phyloP scores from a whole-genome alignment of 2,797 vertebrate genomes.

The Lepus townsendii region DNA sequence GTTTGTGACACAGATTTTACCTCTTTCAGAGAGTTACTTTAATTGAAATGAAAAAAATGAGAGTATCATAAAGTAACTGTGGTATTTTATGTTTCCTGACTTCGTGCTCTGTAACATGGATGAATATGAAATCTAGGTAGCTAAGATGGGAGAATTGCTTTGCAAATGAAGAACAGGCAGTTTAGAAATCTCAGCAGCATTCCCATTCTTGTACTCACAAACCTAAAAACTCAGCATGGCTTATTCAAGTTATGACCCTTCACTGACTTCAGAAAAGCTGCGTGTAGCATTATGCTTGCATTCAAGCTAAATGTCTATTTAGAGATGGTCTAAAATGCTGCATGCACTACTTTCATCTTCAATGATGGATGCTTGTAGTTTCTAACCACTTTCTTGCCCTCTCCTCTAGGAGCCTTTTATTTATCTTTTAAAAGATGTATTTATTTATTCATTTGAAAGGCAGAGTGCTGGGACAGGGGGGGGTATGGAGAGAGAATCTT shows the following conservation, averaged over 20 bases:
- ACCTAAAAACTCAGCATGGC: neutral
- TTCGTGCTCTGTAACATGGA: neutral
- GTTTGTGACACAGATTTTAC: constrained; percentile 38
- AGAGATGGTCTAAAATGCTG: constrained; percentile 13
- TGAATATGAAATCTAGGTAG: neutral
- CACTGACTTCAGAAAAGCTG: neutral
- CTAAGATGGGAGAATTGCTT: neutral
- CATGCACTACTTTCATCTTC: neutral
- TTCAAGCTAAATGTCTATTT: constrained; percentile 14
- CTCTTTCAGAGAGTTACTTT: constrained; percentile 47
- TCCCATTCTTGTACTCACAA: neutral
- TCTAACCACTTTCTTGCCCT: neutral
- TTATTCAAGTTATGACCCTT: neutral
- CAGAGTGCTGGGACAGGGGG: too few species aligned
- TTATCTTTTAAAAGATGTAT: too few species aligned
- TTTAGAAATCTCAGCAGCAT: neutral
- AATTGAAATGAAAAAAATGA: neutral
- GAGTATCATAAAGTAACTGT: neutral
- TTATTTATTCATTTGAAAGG: too few species aligned
- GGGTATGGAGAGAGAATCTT: too few species aligned
- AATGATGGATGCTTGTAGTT: neutral
- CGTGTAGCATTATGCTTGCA: neutral
- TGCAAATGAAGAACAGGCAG: neutral
- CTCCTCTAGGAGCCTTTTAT: too few species aligned
- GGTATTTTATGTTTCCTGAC: constrained; percentile 15